phyloP scores from a whole-genome alignment of 2,113 vertebrate genomes.

The Archocentrus centrarchus region DNA sequence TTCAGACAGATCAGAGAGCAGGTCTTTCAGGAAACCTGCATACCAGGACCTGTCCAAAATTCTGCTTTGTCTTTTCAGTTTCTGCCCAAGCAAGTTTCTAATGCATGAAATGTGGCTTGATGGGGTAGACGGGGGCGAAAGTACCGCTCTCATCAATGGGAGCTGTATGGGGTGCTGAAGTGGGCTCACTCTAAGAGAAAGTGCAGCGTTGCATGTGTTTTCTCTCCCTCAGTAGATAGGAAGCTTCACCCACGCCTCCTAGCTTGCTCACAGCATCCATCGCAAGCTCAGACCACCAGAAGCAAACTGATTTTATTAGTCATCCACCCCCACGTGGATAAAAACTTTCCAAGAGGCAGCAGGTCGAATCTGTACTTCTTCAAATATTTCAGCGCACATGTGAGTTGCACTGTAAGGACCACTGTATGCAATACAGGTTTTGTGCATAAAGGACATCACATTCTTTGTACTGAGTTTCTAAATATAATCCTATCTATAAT shows the following conservation, averaged over 20 bases:
- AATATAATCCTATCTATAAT: conserved; percentile 19
- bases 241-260: conserved; percentile 73
- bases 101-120: conserved; percentile 65
- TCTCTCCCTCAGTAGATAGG: conserved; percentile 65
- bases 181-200: conserved; percentile 64
- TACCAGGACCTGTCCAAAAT: conserved; percentile 34
- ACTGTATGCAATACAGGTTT: neutral
- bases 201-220: conserved; percentile 61
- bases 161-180: conserved; percentile 64
- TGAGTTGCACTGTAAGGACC: neutral
- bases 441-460: neutral
- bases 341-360: conserved; percentile 57
- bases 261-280: conserved; percentile 57
- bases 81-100: conserved; percentile 47
- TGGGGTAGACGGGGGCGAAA: conserved; percentile 61
- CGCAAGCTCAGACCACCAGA: conserved; percentile 61
- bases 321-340: conserved; percentile 67
- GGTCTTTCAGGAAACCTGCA: conserved; percentile 14
- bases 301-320: conserved; percentile 69
- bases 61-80: conserved; percentile 45
- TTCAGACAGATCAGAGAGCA: conserved; percentile 13
- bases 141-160: conserved; percentile 72
- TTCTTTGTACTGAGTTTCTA: neutral
- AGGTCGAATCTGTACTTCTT: conserved; percentile 41
- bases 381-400: neutral